Conservation (phyloP, 2,113 vertebrate genomes). For the Felis catus region F.catus_Fca126_mat1.0 CM031423.1:64103001-64103500, state of each 20-base stretch:
- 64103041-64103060: background rate
- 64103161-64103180: conserved; percentile 2
- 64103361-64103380: background rate
- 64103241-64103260: background rate
- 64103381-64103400: background rate
- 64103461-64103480: too few species aligned
- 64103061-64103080: background rate
- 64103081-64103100: background rate
- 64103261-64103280: background rate
- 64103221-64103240: background rate
- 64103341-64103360: background rate
- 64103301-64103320: background rate
- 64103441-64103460: too few species aligned
- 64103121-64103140: background rate
- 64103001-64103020: background rate
- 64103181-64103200: background rate
- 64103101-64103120: background rate
- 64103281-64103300: background rate
- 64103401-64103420: background rate
- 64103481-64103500: too few species aligned
- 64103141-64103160: background rate
- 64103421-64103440: background rate
- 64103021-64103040: background rate
- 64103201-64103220: background rate
- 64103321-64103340: background rate